A percentile compares a stretch with the other conserved stretches of the same genome.
phyloP scores from a whole-genome alignment of 2,113 vertebrate species.

The Lasiurus borealis region DNA sequence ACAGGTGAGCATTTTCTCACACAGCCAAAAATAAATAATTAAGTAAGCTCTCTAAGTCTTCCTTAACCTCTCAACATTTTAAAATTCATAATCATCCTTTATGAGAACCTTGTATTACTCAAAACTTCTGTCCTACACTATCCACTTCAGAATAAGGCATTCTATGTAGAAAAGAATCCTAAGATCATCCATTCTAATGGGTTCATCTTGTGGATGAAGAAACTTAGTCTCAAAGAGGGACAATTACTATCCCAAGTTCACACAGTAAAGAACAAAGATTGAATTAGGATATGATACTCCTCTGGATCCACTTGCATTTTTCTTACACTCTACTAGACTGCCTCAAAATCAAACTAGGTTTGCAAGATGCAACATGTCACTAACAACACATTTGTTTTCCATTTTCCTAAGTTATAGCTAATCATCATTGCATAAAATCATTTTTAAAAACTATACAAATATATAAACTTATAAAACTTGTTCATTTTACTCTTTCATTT shows the following conservation, averaged over 20 bases:
- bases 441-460: conserved; percentile 8
- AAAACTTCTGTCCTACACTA: background rate
- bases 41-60: background rate
- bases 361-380: background rate
- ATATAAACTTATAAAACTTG: background rate
- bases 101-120: background rate
- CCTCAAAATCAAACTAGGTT: background rate
- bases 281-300: background rate
- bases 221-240: background rate
- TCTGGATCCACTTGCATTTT: background rate
- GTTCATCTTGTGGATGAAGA: background rate
- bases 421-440: background rate
- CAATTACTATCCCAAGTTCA: background rate
- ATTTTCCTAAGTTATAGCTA: background rate
- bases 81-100: background rate
- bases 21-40: background rate
- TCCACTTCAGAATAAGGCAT: background rate
- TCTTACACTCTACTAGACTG: background rate
- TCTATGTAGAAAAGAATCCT: background rate
- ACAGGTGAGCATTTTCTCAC: no score
- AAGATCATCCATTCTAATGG: background rate
- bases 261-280: background rate
- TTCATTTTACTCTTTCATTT: conserved; percentile 58
- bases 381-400: background rate
- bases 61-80: background rate